These are phyloP conservation scores for Quadroppia sp. DNA, from an alignment of 2,888 invertebrate species.

Conservation along the genomic window DNA sequence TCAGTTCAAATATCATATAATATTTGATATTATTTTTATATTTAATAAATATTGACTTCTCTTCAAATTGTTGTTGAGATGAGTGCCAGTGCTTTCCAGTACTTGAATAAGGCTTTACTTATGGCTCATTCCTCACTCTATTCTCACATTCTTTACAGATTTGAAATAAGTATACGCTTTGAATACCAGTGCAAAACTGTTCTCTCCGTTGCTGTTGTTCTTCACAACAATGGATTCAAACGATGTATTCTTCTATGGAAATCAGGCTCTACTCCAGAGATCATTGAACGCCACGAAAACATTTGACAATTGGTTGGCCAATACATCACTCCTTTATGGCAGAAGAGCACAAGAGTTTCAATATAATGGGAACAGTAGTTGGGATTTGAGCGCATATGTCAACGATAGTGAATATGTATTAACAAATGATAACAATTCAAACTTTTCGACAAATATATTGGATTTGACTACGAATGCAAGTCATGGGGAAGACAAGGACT, in stretches of 20 bases:
- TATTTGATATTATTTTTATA: not conserved
- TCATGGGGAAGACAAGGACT: not conserved
- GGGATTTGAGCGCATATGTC: not conserved
- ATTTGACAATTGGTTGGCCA: conserved; percentile 2
- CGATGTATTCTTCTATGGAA: conserved; percentile 12
- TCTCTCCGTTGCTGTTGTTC: not conserved
- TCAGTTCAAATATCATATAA: too few species aligned
- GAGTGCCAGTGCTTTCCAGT: not conserved
- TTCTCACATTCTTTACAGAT: conserved; percentile 28
- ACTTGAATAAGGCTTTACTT: not conserved
- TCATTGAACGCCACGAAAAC: not conserved
- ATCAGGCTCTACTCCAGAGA: not conserved
- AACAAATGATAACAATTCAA: not conserved
- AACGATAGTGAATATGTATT: conserved; percentile 21
- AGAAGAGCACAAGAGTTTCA: not conserved
- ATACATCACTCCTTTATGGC: conserved; percentile 19
- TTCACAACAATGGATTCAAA: not conserved
- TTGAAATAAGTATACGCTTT: conserved; percentile 2
- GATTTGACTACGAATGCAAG: conserved; percentile 14
- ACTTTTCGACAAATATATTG: not conserved
- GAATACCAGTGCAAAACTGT: not conserved
- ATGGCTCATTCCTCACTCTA: not conserved
- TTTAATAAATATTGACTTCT: not conserved
- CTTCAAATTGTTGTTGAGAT: not conserved
- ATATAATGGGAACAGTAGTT: conserved; percentile 11